Evolutionary conservation across 2,113 vertebrate genomes (phyloP).

Genomic region (Pelodiscus sinensis): DNA sequence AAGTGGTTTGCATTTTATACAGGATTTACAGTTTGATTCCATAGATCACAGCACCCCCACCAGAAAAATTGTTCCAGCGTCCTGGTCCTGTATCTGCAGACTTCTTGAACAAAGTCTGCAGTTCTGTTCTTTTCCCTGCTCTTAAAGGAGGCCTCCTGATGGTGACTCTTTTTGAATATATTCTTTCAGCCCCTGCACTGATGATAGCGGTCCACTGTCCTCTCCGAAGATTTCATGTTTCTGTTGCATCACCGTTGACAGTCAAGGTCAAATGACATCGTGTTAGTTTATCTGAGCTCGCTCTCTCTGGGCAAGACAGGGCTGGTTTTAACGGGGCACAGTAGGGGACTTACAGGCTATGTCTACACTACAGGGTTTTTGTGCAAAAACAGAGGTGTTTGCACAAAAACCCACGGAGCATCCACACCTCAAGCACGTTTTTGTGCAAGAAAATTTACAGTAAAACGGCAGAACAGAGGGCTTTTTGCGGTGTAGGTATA

Average conservation of each 20-base stretch:
- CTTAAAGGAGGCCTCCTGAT: neutral
- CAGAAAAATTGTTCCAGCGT: too few relatives aligned
- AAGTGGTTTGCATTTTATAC: too few relatives aligned
- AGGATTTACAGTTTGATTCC: too few relatives aligned
- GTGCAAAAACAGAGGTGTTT: too few relatives aligned
- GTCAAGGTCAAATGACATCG: neutral
- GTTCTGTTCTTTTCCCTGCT: neutral
- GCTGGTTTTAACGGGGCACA: neutral
- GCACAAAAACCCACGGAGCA: too few relatives aligned
- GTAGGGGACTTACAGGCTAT: neutral
- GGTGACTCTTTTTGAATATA: neutral
- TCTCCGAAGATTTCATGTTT: neutral
- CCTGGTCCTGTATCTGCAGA: neutral
- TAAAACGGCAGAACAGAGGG: too few relatives aligned
- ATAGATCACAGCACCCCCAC: too few relatives aligned
- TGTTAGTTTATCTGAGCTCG: neutral
- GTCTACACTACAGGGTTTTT: too few relatives aligned
- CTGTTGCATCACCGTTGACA: conserved; percentile 4
- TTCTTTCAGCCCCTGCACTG: neutral
- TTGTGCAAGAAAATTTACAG: too few relatives aligned
- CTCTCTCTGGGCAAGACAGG: neutral
- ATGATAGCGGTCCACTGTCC: neutral
- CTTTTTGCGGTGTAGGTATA: too few relatives aligned
- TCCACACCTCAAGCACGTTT: too few relatives aligned
- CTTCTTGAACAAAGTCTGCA: neutral